These are phyloP conservation scores for Sinocyclocheilus grahami DNA, from an alignment of 2,113 vertebrate species.

Conservation along the genomic window DNA sequence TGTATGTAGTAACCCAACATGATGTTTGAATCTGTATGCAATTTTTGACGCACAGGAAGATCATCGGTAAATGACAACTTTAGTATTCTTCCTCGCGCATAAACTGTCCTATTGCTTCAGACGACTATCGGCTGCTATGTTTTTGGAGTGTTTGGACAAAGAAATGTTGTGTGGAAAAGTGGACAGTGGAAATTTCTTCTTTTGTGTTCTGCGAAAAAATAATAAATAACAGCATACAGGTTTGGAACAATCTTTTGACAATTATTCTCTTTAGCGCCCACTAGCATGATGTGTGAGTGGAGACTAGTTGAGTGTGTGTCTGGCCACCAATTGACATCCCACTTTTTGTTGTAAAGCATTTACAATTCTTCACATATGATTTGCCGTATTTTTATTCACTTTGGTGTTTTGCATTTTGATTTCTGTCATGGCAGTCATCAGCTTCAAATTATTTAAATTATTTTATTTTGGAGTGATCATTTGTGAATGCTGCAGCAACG, in stretches of 20 bases:
- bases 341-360: neutral
- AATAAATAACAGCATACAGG: neutral
- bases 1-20: too few species aligned
- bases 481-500: neutral
- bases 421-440: neutral
- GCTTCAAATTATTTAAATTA: slow-evolving; percentile 19
- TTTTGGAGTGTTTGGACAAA: too few species aligned
- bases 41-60: too few species aligned
- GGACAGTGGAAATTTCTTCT: neutral
- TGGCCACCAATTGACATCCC: neutral
- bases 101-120: too few species aligned
- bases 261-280: neutral
- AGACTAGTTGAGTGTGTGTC: neutral
- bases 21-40: too few species aligned
- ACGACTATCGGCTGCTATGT: too few species aligned
- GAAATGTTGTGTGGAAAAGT: neutral
- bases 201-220: neutral
- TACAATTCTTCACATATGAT: neutral
- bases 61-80: too few species aligned
- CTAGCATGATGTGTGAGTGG: neutral
- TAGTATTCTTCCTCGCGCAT: too few species aligned
- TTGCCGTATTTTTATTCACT: neutral
- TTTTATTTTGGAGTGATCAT: slow-evolving; percentile 23
- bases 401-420: slow-evolving; percentile 13
- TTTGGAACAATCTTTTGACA: neutral